These are phyloP conservation scores for Aethes cnicana DNA, from an alignment of 2,888 invertebrate genomes.

Conservation along the genomic window DNA sequence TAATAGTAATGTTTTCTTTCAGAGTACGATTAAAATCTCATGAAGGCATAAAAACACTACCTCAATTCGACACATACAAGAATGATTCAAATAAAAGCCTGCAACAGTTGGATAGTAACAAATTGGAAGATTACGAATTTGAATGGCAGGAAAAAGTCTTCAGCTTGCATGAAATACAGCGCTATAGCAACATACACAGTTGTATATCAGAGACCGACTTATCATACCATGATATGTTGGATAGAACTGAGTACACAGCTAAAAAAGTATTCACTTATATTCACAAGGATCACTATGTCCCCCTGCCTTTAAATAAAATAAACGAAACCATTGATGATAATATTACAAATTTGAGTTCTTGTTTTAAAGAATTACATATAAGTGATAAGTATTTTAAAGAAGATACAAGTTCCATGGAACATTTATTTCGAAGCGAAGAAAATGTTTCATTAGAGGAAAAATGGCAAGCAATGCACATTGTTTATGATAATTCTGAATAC, in stretches of 20 bases:
- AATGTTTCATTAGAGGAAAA: constrained; percentile 43
- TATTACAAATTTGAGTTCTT: constrained; percentile 44
- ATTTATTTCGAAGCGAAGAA: constrained; percentile 61
- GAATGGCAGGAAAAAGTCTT: constrained; percentile 89
- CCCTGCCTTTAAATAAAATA: constrained; percentile 51
- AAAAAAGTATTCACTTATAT: constrained; percentile 81
- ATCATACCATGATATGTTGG: constrained; percentile 53
- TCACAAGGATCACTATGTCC: constrained; percentile 79
- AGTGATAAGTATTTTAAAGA: constrained; percentile 42
- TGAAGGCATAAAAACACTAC: constrained; percentile 56
- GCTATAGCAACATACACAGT: constrained; percentile 83
- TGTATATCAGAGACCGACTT: constrained; percentile 84
- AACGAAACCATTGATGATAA: constrained; percentile 33
- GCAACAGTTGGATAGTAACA: constrained; percentile 42
- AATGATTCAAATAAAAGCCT: constrained; percentile 42
- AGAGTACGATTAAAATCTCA: constrained; percentile 65
- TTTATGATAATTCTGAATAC: constrained; percentile 67
- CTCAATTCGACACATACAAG: constrained; percentile 65
- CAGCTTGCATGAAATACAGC: constrained; percentile 82
- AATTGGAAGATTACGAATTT: constrained; percentile 67
- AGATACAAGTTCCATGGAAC: constrained; percentile 50
- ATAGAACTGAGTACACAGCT: constrained; percentile 53
- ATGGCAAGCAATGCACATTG: constrained; percentile 69
- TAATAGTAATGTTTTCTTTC: too few species aligned
- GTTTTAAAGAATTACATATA: constrained; percentile 50